Base-by-base conservation (phyloP, 1,140 invertebrate genomes). In the Drosophila subobscura region DNA sequence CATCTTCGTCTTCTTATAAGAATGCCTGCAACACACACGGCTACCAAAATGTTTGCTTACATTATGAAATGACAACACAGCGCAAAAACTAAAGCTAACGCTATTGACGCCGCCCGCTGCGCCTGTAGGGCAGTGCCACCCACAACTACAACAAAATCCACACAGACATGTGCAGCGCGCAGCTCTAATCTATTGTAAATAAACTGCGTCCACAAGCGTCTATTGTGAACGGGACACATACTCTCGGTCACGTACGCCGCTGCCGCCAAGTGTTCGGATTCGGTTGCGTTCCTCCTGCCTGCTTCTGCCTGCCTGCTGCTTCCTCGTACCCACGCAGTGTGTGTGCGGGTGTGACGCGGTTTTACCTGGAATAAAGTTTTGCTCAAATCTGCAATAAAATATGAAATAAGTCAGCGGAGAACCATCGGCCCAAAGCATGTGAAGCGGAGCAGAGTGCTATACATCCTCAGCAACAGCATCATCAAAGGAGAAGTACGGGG, bases 101-200 rank as follows among this genome's bases (percentile, higher is more conserved):
- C n/a, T 12, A 8, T 16, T 4, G 8, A n/a, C 8, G 5, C n/a
- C 5, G 16, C 14, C 22, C 14, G 8, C 57, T n/a, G 23, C 14
- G 51, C 40, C 40, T 8, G n/a, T 4, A 22, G 14, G 14, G 23
- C 25, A 64, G 23, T 16, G 42, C 25, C 25, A 14, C 46, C 16
- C 16, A 27, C 44, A 65, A 23, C 45, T 41, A 56, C 23, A 42
- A 45, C 40, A 37, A 37, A 5, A 50, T 42, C 41, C 49, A 71
- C 53, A 7, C 41, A 63, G 64, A 60, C 70, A 81, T 86, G 77
- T 86, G 73, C 57, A 73, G 33, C 55, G 37, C 55, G 22, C 46
- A 70, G 64, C 67, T 85, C 67, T 85, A 86, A 85, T 85, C 81
- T 85, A 74, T 74, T 85, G 81, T 81, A 85, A 85, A 85, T 86